Evolutionary conservation across 1,140 invertebrate species (phyloP).

Genomic region (Nixonia krombeini): DNA sequence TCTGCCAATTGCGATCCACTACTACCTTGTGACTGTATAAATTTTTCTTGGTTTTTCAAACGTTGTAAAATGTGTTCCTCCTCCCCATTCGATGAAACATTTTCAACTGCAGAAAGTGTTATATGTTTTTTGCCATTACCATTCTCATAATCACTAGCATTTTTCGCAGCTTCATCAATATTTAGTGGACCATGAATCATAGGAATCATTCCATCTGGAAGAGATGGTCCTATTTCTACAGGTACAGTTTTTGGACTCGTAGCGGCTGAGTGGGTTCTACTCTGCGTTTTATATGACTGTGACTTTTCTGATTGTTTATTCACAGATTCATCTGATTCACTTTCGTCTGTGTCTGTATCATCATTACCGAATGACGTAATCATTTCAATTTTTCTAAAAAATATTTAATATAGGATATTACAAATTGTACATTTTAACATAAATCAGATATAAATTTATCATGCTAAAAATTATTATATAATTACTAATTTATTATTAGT

Average conservation of each 20-base stretch:
- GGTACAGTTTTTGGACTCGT: conserved; percentile 5
- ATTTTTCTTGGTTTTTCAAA: conserved; percentile 65
- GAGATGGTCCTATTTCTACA: conserved; percentile 33
- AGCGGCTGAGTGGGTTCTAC: conserved; percentile 1
- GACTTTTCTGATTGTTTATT: conserved; percentile 21
- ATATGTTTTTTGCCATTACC: no score
- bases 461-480: no score
- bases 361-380: conserved; percentile 75
- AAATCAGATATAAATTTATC: no score
- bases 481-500: no score
- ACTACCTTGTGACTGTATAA: no score
- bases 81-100: no score
- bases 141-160: conserved; percentile 43
- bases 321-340: conserved; percentile 22
- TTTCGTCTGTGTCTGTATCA: conserved; percentile 59
- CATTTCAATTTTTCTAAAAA: conserved; percentile 75
- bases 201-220: conserved; percentile 33
- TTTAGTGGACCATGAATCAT: conserved; percentile 42
- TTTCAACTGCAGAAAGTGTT: no score
- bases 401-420: conserved; percentile 1
- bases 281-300: conserved; percentile 1
- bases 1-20: conserved; percentile 1
- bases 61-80: conserved; percentile 62
- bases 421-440: no score
- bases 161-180: neutral